phyloP scores from a whole-genome alignment of 1,140 invertebrate species.

The Leptinotarsa undecemlineata region DNA sequence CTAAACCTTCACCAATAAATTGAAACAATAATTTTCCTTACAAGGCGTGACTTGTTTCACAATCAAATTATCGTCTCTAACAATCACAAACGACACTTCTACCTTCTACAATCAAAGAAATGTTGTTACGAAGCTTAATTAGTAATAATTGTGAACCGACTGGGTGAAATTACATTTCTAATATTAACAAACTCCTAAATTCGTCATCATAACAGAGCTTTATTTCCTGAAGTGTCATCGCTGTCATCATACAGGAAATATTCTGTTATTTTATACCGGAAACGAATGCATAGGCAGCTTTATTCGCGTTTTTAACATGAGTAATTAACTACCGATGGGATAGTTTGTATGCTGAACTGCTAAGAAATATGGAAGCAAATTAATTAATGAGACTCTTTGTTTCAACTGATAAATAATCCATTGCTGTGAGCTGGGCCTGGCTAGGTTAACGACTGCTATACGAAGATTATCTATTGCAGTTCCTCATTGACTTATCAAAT shows the following conservation, averaged over 20 bases:
- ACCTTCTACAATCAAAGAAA: no score
- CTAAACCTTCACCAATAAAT: no score
- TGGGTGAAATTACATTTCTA: not conserved
- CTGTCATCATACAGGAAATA: slow-evolving; percentile 14
- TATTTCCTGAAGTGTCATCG: not conserved
- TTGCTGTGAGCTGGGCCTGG: not conserved
- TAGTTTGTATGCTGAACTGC: not conserved
- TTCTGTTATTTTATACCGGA: slow-evolving; percentile 16
- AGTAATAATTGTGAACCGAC: no score
- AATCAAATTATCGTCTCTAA: no score
- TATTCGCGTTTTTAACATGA: slow-evolving; percentile 9
- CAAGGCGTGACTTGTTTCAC: no score
- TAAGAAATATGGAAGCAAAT: not conserved
- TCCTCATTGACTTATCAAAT: no score
- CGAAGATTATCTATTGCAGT: not conserved
- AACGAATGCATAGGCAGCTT: not conserved
- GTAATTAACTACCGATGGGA: slow-evolving; percentile 11
- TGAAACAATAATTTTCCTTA: no score
- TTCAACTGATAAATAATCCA: not conserved
- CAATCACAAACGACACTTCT: no score
- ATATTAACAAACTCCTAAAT: not conserved
- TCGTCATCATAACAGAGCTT: no score
- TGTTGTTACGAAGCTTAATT: no score
- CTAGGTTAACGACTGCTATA: not conserved
- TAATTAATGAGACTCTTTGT: slow-evolving; percentile 3